Conservation (phyloP, 2,797 vertebrate genomes). For the Rhinophrynus dorsalis region DNA sequence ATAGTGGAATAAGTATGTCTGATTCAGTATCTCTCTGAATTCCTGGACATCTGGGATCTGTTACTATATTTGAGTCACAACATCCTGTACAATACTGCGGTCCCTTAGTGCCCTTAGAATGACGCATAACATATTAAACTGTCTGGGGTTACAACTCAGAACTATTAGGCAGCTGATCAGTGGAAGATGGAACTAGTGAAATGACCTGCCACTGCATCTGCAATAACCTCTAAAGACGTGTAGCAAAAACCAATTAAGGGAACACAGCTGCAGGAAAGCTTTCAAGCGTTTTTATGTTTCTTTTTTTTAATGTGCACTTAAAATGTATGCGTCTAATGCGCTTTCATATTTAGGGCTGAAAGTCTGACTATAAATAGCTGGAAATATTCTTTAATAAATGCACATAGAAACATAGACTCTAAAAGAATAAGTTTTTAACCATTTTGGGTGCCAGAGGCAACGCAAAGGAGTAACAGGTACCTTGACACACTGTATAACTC, state of each 20-base stretch:
- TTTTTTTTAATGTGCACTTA: no score
- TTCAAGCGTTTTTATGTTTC: no score
- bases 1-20: not conserved
- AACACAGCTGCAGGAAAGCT: no score
- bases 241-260: not conserved
- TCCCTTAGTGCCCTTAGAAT: not conserved
- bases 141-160: not conserved
- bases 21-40: not conserved
- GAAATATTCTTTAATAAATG: no score
- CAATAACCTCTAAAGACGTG: not conserved
- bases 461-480: no score
- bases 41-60: slow-evolving; percentile 23
- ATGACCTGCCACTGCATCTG: not conserved
- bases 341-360: no score
- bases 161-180: not conserved
- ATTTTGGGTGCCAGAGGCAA: no score
- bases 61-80: slow-evolving; percentile 24
- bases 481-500: no score
- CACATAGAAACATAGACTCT: no score
- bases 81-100: not conserved
- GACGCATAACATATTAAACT: slow-evolving; percentile 7
- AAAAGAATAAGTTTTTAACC: no score
- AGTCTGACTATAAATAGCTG: no score
- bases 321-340: no score
- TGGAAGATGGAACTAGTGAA: not conserved